Base-by-base conservation (phyloP, 2,888 invertebrate genomes). In the Herminia tarsipennalis region DNA sequence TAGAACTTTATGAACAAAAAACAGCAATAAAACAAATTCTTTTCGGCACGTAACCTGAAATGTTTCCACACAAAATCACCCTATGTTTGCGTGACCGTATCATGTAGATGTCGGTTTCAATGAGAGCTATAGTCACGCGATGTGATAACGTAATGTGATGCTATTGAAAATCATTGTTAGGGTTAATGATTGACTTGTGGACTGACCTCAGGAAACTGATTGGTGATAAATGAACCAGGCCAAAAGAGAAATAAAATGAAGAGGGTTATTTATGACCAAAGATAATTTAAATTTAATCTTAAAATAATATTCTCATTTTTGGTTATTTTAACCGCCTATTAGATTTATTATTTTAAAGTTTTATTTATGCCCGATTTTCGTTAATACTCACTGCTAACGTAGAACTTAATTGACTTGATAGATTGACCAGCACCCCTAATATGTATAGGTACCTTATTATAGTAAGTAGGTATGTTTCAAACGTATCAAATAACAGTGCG, bases 131-230 rank as follows among this genome's bases (percentile, higher is more conserved):
- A 43, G 57, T 57, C 63, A 63, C 63, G 63, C 63, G 40, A 66
- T 38, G 2, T 51, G 62, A 65, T 65, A 63, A 42, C 41, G 25
- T 61, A 54, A 65, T 61, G 46, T 48, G 43, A 35, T 35, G 42
- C 40, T 51, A 53, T 61, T 56, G 66, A 54, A 61, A 65, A 61
- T 56, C 62, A 57, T 65, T 66, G 62, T 42, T 12, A 34, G 34
- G 66, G 57, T 61, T 49, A 62, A 65, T 44, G 17, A 38, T 65
- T 51, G 56, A 56, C 56, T 43, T 36, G n/a, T 16, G 9, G 30
- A 39, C 38, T 48, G 56, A 61, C 56, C 52, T 49, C 45, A 46
- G 20, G 47, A 44, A 34, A 41, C n/a, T 38, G 24, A 17, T 42
- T 24, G 22, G 33, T 29, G 9, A 30, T n/a, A 29, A 46, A 22